Conservation (phyloP, 2,888 invertebrate species). For the Drosophila stalkeri region DNA sequence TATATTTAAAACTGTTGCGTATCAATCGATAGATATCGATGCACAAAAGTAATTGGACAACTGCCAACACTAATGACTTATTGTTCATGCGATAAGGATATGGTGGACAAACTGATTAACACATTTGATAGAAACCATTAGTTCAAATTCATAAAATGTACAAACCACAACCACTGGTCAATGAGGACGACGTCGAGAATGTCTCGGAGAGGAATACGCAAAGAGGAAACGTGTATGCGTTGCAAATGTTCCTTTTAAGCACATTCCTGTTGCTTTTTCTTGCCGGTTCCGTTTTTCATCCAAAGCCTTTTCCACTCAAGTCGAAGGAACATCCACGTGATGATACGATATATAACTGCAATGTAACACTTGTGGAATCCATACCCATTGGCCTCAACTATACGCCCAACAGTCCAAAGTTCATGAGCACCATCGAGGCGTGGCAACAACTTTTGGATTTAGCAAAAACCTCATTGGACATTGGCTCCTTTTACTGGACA, state of each 20-base stretch:
- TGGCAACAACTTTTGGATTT: conserved; percentile 92
- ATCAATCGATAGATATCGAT: conserved; percentile 25
- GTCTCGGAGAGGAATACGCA: conserved; percentile 25
- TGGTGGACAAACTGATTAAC: conserved; percentile 1
- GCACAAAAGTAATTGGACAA: neutral
- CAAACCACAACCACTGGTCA: conserved; percentile 40
- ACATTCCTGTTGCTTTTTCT: conserved; percentile 57
- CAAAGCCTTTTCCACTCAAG: conserved; percentile 26
- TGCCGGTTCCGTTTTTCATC: conserved; percentile 54
- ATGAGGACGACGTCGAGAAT: conserved; percentile 49
- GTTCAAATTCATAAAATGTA: conserved; percentile 39
- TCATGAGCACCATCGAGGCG: conserved; percentile 91
- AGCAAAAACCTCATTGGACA: conserved; percentile 92
- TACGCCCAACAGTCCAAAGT: conserved; percentile 86
- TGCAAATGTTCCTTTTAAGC: conserved; percentile 61
- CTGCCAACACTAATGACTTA: neutral
- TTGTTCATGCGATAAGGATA: conserved; percentile 15
- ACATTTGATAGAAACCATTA: neutral
- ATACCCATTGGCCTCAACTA: conserved; percentile 96
- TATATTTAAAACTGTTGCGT: neutral
- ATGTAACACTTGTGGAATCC: conserved; percentile 94
- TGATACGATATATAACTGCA: conserved; percentile 35
- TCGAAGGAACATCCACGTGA: conserved; percentile 32
- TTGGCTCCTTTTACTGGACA: conserved; percentile 98
- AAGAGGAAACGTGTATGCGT: conserved; percentile 42